Evolutionary conservation across 1,140 invertebrate genomes (phyloP), one percentile per base, ranked within the genome.

Genomic region (Oncopodura yosiiana): DNA sequence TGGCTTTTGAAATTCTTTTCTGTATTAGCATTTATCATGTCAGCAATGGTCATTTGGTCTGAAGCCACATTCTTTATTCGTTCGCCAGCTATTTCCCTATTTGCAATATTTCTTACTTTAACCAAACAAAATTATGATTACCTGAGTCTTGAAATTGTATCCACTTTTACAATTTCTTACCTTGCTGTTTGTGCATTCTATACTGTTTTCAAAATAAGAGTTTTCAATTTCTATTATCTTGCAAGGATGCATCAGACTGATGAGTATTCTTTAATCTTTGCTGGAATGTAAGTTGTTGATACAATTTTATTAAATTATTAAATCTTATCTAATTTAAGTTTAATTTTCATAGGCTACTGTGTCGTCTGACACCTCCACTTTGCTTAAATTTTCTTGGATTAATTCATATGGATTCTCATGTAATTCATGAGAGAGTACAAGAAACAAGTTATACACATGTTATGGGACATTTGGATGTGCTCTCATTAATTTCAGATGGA

Each of bases 391-490:
- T 98, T 68, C 77, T 99, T 12, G 90, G 94, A 32, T 74, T 99
- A 5, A 93, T 98, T 64, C 95, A 99, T 66, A 87, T 99, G 81
- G 95, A 99, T 70, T 94, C 89, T 21, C 93, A 98, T 67, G 82
- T 98, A 32, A 94, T 94, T 36, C 83, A 88, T 62, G 79, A 81
- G 43, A 77, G 78, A 51, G 76, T 84, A 12, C 71, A 82, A 63
- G 88, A 94, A 72, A 94, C 90, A 1, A 79, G 84, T 64, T 94
- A 94, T 65, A 94, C 90, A 0, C 80, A 86, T 86, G 86, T 99
- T 57, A 99, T 99, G 94, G 95, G 95, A 19, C 94, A 98, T 68
- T 93, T 99, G 92, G 94, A 99, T 74, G 90, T 99, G 0, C 84
- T 99, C 49, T 84, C 88, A 9, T 90, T 99, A 49, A 89, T 99